phyloP scores from a whole-genome alignment of 2,888 invertebrate genomes.

The Eutolmus rufibarbis region DNA sequence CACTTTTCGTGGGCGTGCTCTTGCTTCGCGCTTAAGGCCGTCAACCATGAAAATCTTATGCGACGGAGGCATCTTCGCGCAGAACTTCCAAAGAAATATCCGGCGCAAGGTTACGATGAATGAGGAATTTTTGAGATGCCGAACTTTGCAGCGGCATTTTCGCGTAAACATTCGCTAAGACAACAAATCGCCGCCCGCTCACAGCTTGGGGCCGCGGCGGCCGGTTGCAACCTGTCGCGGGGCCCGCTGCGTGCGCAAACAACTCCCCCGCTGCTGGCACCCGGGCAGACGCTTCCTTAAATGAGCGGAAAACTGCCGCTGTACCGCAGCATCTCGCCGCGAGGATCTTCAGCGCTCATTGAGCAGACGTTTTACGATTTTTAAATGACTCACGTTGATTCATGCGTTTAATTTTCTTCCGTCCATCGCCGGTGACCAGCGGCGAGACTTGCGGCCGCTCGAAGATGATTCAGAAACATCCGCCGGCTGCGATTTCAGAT shows the following conservation, averaged over 20 bases:
- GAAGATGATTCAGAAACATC: background rate
- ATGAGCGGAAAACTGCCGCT: background rate
- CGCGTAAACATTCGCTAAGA: background rate
- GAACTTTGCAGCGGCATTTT: background rate
- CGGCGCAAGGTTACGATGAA: slow-evolving; percentile 21
- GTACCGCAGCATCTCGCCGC: background rate
- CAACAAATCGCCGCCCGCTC: background rate
- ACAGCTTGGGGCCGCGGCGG: background rate
- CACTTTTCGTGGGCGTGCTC: background rate
- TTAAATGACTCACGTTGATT: slow-evolving; percentile 29
- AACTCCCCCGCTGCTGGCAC: slow-evolving; percentile 10
- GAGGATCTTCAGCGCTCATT: background rate
- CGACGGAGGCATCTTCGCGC: background rate
- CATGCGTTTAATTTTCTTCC: background rate
- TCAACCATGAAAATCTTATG: slow-evolving; percentile 28
- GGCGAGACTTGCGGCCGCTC: background rate
- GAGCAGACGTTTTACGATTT: slow-evolving; percentile 14
- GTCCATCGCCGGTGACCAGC: background rate
- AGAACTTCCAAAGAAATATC: slow-evolving; percentile 21
- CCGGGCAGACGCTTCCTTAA: slow-evolving; percentile 2
- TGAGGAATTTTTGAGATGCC: slow-evolving; percentile 15
- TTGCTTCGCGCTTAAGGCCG: background rate
- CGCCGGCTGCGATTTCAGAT: background rate
- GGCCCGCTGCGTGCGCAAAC: background rate
- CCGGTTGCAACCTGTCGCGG: slow-evolving; percentile 23